Evolutionary conservation across 2,888 invertebrate species (phyloP), one percentile per base, ranked within the genome.

Genomic region (Ypsolopha sequella): DNA sequence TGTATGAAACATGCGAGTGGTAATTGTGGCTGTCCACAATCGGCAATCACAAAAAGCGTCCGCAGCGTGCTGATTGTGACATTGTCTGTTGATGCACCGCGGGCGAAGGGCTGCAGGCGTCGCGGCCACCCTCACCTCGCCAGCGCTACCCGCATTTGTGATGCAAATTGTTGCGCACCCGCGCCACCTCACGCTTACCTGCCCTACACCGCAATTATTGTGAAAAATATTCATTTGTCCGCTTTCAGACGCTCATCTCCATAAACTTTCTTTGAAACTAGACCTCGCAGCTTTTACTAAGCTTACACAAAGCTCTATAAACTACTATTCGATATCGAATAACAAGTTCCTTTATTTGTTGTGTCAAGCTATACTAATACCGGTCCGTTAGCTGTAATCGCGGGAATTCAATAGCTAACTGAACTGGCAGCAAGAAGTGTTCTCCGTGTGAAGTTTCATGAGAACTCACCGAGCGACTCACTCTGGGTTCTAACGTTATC

Each of bases 1-100:
- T 13, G 44, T 41, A 24, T 44, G 36, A 63, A 68, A 65, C 62
- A 54, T 56, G 56, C 65, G 68, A 70, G 72, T 74, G 65, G 66
- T 69, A 63, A 71, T 77, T 75, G 76, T 72, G 70, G 68, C 62
- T 61, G 61, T 64, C 70, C 70, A 82, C 85, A 86, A 86, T 84
- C 80, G 76, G 68, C 80, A 82, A 84, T 85, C 78, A 82, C 71
- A 81, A 85, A 85, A 86, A 81, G 78, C 85, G 76, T 76, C 77
- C 74, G 77, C 80, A 80, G 80, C n/a, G 71, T 76, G 84, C 79
- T 85, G 85, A 86, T 86, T 86, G 84, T 85, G 77, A 79, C 76
- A 86, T 86, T 86, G 86, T 86, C 76, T 77, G 75, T 61, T 66
- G 65, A 65, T 62, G 66, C 63, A 64, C 61, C 59, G 64, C 64